Evolutionary conservation across 2,888 invertebrate species (phyloP), one percentile per base, ranked within the genome.

Genomic region (Drosophila merina): DNA sequence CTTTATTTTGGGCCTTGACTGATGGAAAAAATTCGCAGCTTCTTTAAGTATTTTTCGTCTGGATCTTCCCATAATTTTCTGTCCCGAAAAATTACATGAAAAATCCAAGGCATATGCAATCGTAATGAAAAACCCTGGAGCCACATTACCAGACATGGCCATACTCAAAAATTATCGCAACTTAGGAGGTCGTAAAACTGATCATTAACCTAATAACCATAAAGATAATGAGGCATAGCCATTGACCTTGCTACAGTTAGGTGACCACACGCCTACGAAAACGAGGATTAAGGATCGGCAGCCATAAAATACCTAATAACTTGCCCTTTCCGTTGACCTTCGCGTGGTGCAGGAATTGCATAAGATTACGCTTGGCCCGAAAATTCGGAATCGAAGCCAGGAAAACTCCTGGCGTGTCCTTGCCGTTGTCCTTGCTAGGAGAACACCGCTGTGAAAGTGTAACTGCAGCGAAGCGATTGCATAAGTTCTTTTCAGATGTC

Each of bases 171-270:
- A 58, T 62, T 10, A 69, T 52, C 12, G 33, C 28, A 52, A 52
- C 47, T 48, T 30, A 51, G 33, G 51, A 59, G 66, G 81, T 59
- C 87, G 71, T 81, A 79, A 79, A 81, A 75, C 52, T 69, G 78
- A 86, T 86, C 64, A 84, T 76, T 59, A 54, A 42, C 26, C 42
- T 74, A 84, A 76, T 80, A 74, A 62, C 64, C 60, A 59, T 60
- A 33, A 26, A 31, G 64, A 57, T 59, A 45, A 54, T 67, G 45
- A 45, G n/a, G 72, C n/a, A 5, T 14, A 31, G 20, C 49, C 36
- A 47, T 31, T 78, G 80, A 83, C 85, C 85, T 85, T 86, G 88
- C 81, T 69, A 78, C 83, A 86, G 40, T 85, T 86, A 57, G 55
- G 57, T 52, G 62, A 79, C 84, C 79, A 57, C 85, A 83, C 50